Percentiles rank a stretch among this genome's conserved stretches.
Evolutionary conservation across 2,888 invertebrate genomes (phyloP).

Genomic region (Didymodactylos carnosus): DNA sequence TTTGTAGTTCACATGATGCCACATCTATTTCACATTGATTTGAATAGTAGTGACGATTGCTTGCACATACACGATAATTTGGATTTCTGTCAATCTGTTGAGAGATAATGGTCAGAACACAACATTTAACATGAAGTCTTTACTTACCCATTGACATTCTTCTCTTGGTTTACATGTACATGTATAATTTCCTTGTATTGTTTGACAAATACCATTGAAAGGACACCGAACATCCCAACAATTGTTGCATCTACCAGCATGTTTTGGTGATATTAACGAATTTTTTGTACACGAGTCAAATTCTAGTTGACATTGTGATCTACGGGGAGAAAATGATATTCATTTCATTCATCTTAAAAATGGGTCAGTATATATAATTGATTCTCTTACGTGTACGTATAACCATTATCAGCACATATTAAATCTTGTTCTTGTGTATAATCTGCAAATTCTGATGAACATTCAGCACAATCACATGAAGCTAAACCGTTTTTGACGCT

Average conservation of each 20-base stretch:
- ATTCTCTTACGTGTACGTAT: background rate
- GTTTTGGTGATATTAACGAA: background rate
- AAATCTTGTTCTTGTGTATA: no score
- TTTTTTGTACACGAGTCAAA: background rate
- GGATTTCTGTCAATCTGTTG: no score
- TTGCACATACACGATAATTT: no score
- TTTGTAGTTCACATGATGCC: background rate
- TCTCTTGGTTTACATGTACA: conserved; percentile 45
- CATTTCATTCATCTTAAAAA: no score
- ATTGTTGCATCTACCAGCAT: background rate
- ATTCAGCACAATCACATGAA: background rate
- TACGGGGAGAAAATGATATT: no score
- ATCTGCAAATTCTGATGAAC: background rate
- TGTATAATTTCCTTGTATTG: conserved; percentile 45
- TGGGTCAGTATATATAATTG: no score
- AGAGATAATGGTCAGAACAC: background rate
- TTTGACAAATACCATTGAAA: conserved; percentile 59
- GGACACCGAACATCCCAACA: conserved; percentile 56
- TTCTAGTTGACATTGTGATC: background rate
- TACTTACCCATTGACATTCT: no score
- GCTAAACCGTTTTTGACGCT: background rate
- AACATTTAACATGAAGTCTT: background rate
- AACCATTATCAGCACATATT: background rate
- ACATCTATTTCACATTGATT: background rate
- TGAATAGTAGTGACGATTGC: background rate